Base-by-base conservation (phyloP, 2,797 vertebrate genomes). In the Diceros bicornis region DNA sequence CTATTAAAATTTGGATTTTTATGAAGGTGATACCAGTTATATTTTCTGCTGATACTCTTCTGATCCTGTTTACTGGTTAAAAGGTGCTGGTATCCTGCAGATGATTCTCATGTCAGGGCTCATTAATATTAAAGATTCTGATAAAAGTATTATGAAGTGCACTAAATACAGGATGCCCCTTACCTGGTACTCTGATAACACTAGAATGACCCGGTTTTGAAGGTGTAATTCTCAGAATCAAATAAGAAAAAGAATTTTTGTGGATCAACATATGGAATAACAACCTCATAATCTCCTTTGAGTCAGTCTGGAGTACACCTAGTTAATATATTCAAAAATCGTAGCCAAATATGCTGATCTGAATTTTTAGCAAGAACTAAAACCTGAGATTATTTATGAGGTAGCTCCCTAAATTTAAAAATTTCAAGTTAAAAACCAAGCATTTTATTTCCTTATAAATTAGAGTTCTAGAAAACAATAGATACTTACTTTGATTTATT, bases 381-480 rank as follows among this genome's bases (percentile, higher is more conserved):
- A 74, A 92, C 44, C 16, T 68, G 5, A 69, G 37, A 37, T 91
- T 89, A 69, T 91, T 94, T 95, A 71, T 18, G 16, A 20, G 37
- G 14, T 89, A 78, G 16, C 50, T 91, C 41, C 41, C 59, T 83
- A 96, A 90, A 83, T 91, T 95, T 94, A 75, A 92, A 32, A 47
- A 68, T 94, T 95, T 94, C 23, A 87, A 57, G 29, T 71, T 94
- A 93, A 95, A 95, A 95, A 75, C 55, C 57, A 69, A 64, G 52
- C 87, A 32, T 69, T 86, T 93, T 57, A 75, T 62, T 97, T 97
- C 34, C 37, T 84, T 91, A 78, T 79, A 87, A 71, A 75, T 71
- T 64, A 52, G 68, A 83, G 62, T 84, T 72, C 32, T 91, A 68
- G 74, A 74, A 97, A 91, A 78, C 62, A 97, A 9, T 90, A 50